phyloP scores from a whole-genome alignment of 2,113 vertebrate species.

The Myotis brandtii region DNA sequence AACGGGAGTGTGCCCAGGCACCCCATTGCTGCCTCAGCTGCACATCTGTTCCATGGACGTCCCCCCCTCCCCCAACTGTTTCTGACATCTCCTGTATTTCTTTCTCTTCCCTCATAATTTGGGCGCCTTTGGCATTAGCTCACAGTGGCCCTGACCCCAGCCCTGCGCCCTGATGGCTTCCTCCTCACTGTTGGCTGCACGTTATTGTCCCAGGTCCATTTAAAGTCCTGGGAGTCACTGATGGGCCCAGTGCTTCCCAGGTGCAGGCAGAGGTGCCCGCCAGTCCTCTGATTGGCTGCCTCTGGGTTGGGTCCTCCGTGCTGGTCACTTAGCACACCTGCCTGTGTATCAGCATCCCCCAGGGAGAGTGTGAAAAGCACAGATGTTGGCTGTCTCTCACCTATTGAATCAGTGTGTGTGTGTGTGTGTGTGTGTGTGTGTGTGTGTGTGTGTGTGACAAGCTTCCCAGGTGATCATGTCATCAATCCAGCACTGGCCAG shows the following conservation, averaged over 20 bases:
- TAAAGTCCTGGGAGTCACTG: background rate
- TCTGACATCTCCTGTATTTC: background rate
- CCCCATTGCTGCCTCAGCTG: background rate
- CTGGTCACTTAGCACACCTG: background rate
- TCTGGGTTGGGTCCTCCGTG: background rate
- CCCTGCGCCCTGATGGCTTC: background rate
- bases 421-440: background rate
- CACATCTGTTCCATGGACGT: background rate
- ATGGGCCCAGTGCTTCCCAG: background rate
- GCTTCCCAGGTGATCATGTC: background rate
- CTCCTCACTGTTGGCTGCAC: background rate
- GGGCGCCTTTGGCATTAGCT: background rate
- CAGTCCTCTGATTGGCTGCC: background rate
- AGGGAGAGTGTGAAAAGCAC: background rate
- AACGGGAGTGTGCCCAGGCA: accelerated
- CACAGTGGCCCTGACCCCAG: background rate
- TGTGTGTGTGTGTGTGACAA: background rate
- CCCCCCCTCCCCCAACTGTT: accelerated
- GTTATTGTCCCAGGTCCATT: background rate
- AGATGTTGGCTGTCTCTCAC: background rate
- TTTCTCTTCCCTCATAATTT: background rate
- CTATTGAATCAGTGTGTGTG: background rate
- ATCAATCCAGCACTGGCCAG: background rate
- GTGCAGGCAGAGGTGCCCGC: background rate
- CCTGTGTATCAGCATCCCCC: background rate